These are phyloP conservation scores for Abramis brama DNA, from an alignment of 2,113 vertebrate species.

Conservation along the genomic window DNA sequence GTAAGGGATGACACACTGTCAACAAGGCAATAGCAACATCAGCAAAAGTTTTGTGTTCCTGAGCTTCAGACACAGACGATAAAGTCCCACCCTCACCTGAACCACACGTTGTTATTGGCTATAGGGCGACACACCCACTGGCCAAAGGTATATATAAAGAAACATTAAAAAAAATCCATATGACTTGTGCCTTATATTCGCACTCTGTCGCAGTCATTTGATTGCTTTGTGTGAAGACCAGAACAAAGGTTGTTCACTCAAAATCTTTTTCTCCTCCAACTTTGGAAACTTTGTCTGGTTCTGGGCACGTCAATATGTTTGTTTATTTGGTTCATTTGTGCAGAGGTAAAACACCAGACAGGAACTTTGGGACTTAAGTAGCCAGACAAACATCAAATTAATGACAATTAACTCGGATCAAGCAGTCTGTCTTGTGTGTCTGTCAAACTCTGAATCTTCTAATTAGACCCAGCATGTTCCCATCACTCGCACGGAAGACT, in stretches of 20 bases:
- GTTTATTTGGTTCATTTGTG: not conserved
- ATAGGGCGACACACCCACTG: too few relatives aligned
- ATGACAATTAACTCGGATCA: conserved; percentile 68
- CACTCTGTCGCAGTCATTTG: not conserved
- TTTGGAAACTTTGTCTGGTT: not conserved
- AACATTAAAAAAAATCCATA: too few relatives aligned
- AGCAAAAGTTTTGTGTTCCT: too few relatives aligned
- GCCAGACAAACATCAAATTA: conserved; percentile 68
- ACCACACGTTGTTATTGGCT: too few relatives aligned
- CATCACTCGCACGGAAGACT: conserved; percentile 73
- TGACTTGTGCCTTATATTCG: not conserved
- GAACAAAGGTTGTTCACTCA: not conserved
- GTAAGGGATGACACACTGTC: too few relatives aligned
- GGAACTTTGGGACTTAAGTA: conserved; percentile 48
- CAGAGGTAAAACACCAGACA: conserved; percentile 5
- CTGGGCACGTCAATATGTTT: not conserved
- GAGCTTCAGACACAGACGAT: too few relatives aligned
- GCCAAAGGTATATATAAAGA: too few relatives aligned
- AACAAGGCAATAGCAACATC: too few relatives aligned
- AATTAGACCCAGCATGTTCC: conserved; percentile 85
- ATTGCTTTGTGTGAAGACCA: not conserved
- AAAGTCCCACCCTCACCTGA: too few relatives aligned
- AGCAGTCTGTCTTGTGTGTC: conserved; percentile 57
- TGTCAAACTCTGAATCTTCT: conserved; percentile 76
- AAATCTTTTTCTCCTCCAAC: not conserved